Evolutionary conservation across 2,797 vertebrate genomes (phyloP).

Genomic region (Tapera naevia): DNA sequence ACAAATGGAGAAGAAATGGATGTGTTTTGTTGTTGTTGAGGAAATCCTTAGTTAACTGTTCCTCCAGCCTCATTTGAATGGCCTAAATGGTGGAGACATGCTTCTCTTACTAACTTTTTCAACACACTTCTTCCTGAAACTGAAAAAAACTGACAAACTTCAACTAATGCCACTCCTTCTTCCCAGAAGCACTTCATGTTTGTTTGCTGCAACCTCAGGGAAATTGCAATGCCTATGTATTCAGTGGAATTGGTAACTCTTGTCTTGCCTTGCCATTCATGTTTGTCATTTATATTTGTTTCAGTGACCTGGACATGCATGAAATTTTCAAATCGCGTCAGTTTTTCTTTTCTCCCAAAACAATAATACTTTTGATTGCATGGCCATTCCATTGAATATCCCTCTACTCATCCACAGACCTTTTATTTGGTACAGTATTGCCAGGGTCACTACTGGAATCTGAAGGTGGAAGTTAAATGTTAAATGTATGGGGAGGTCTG

Average conservation of each 20-base stretch:
- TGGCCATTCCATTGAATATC: constrained; percentile 85
- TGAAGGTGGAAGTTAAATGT: background rate
- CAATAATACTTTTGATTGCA: constrained; percentile 76
- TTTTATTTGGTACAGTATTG: constrained; percentile 28
- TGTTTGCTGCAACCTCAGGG: constrained; percentile 87
- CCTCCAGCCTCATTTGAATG: background rate
- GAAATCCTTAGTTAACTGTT: background rate
- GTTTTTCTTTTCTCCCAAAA: constrained; percentile 56
- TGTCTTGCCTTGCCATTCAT: constrained; percentile 79
- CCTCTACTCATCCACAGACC: constrained; percentile 69
- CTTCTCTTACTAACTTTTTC: background rate
- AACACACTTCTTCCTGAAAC: constrained; percentile 8
- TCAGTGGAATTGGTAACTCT: constrained; percentile 83
- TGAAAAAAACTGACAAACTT: background rate
- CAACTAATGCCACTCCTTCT: constrained; percentile 3
- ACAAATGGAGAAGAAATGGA: background rate
- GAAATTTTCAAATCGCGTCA: constrained; percentile 70
- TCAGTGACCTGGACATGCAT: constrained; percentile 80
- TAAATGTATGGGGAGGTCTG: background rate
- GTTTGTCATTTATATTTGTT: constrained; percentile 82
- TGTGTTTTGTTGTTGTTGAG: background rate
- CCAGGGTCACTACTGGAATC: background rate
- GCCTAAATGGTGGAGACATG: background rate
- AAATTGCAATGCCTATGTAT: constrained; percentile 79
- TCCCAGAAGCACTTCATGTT: constrained; percentile 35